Percentiles rank a stretch among this genome's conserved stretches.
Conservation (phyloP, 1,140 invertebrate species). For the Popillia japonica region DNA sequence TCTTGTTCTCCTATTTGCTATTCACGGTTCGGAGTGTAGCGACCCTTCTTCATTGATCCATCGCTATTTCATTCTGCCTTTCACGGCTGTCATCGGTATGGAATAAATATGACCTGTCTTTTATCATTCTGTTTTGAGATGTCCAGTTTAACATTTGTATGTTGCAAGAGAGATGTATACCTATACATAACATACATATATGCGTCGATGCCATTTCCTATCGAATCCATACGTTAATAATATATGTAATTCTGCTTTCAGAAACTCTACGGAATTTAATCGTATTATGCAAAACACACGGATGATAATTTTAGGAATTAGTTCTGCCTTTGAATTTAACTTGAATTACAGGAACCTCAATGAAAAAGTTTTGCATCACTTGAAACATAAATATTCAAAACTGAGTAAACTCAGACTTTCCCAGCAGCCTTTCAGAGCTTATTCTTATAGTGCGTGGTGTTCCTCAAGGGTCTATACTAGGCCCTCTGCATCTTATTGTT, state of each 20-base stretch:
- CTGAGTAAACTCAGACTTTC: too few species aligned
- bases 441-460: too few species aligned
- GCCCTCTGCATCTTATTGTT: too few species aligned
- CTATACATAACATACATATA: neutral
- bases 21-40: neutral
- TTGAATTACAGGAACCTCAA: too few species aligned
- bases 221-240: neutral
- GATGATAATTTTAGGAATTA: neutral
- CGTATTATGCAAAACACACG: neutral
- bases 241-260: neutral
- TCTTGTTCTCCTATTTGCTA: neutral
- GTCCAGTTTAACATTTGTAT: neutral
- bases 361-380: too few species aligned
- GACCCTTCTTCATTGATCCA: neutral
- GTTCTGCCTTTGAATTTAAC: neutral
- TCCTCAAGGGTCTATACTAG: too few species aligned
- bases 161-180: too few species aligned
- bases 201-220: neutral
- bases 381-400: too few species aligned
- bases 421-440: too few species aligned
- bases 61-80: neutral
- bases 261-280: neutral
- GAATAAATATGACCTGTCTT: constrained; percentile 5
- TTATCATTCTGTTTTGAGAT: neutral
- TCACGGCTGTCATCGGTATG: neutral